Evolutionary conservation across 1,140 invertebrate species (phyloP).

Genomic region (Bombus sibiricus): DNA sequence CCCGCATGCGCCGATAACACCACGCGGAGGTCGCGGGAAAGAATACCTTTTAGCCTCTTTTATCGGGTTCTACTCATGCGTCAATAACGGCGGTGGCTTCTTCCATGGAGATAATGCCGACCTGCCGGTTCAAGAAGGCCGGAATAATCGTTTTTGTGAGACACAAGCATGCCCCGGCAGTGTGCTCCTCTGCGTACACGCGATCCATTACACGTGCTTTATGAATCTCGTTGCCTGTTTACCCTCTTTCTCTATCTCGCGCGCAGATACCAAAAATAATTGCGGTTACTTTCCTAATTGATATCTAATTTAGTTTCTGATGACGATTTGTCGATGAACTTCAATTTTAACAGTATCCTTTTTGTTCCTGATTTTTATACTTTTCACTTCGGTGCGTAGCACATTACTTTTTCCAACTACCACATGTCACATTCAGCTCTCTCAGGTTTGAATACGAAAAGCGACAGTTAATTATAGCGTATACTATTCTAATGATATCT

Average conservation of each 20-base stretch:
- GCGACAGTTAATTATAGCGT: too few species aligned
- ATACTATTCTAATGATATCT: too few species aligned
- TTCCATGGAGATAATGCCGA: conserved; percentile 52
- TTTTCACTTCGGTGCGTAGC: too few species aligned
- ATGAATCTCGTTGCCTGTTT: not conserved
- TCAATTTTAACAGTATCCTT: too few species aligned
- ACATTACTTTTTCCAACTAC: too few species aligned
- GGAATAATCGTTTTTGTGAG: conserved; percentile 43
- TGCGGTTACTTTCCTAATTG: too few species aligned
- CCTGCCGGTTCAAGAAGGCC: conserved; percentile 39
- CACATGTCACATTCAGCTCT: too few species aligned
- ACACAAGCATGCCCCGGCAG: conserved; percentile 31
- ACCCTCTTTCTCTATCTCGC: not conserved
- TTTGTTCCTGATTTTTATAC: too few species aligned
- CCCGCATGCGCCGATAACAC: conserved; percentile 49
- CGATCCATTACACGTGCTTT: conserved; percentile 46
- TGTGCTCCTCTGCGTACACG: not conserved
- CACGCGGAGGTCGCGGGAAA: conserved; percentile 30
- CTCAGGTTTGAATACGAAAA: too few species aligned
- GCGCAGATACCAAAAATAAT: not conserved
- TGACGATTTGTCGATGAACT: too few species aligned
- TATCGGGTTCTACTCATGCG: conserved; percentile 37
- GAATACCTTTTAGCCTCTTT: conserved; percentile 50
- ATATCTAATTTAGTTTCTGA: too few species aligned
- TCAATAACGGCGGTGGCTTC: conserved; percentile 51